Evolutionary conservation across 2,797 vertebrate genomes (phyloP).

Genomic region (Rhinophrynus dorsalis): DNA sequence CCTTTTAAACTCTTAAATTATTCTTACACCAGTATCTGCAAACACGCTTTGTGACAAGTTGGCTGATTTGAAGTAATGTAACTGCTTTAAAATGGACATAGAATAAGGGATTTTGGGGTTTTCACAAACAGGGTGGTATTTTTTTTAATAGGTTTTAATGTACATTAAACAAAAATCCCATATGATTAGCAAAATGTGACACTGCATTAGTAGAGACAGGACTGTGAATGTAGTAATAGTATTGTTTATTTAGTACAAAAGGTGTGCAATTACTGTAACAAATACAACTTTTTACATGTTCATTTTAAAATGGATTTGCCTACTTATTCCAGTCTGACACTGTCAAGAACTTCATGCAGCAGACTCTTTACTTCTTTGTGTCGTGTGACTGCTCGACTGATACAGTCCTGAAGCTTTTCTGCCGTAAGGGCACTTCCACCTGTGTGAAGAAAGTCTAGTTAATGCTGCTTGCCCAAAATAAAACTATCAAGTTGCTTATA

Average conservation of each 20-base stretch:
- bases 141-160: conserved; percentile 49
- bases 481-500: too few relatives aligned
- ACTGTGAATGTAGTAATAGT: conserved; percentile 69
- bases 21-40: neutral
- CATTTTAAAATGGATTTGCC: conserved; percentile 55
- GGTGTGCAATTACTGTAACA: conserved; percentile 76
- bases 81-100: conserved; percentile 1
- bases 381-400: conserved; percentile 80
- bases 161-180: conserved; percentile 56
- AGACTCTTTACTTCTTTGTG: conserved; percentile 88
- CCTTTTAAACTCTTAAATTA: conserved; percentile 10
- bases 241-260: conserved; percentile 89
- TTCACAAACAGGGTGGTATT: neutral
- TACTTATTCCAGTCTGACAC: conserved; percentile 71
- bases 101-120: neutral
- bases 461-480: too few relatives aligned
- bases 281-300: conserved; percentile 92
- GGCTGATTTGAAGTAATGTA: neutral
- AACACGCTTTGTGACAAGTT: neutral
- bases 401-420: conserved; percentile 91
- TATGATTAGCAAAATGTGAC: conserved; percentile 76
- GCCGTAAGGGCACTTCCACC: conserved; percentile 82
- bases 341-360: conserved; percentile 80
- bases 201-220: conserved; percentile 62
- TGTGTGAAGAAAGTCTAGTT: conserved; percentile 53